Conservation (phyloP, 2,113 vertebrate genomes). For the Felis catus region DNA sequence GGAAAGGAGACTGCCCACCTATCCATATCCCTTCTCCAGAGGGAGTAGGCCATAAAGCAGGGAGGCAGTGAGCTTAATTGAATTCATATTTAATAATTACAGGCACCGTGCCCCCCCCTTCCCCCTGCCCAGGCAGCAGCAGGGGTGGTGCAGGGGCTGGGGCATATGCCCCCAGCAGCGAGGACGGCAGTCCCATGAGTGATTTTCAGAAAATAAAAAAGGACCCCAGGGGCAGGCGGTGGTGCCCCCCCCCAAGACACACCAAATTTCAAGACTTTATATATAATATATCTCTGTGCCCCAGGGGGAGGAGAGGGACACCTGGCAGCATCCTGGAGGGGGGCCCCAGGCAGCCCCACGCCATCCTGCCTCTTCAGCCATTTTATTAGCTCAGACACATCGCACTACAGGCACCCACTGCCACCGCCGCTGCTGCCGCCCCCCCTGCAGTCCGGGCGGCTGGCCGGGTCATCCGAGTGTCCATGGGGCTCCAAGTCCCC, state of each 20-base stretch:
- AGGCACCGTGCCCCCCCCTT: constrained; percentile 81
- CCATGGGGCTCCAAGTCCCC: constrained; percentile 69
- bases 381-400: constrained; percentile 81
- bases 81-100: constrained; percentile 84
- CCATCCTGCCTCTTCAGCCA: constrained; percentile 81
- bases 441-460: constrained; percentile 73
- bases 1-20: constrained; percentile 18
- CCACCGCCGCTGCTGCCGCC: constrained; percentile 60
- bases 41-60: constrained; percentile 63
- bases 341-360: constrained; percentile 75
- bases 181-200: constrained; percentile 82
- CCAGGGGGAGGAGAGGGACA: constrained; percentile 67
- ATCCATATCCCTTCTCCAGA: background rate
- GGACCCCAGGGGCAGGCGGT: constrained; percentile 73
- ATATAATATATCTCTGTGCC: constrained; percentile 82
- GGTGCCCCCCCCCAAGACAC: constrained; percentile 76
- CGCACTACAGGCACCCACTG: constrained; percentile 78
- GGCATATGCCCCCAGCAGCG: constrained; percentile 81
- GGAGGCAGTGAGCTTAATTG: constrained; percentile 75
- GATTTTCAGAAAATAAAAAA: constrained; percentile 83
- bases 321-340: constrained; percentile 77
- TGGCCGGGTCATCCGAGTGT: constrained; percentile 68
- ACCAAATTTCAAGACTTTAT: constrained; percentile 83
- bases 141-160: constrained; percentile 81
- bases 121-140: constrained; percentile 80